phyloP scores from a whole-genome alignment of 2,888 invertebrate species.

The Metacarcinus magister region DNA sequence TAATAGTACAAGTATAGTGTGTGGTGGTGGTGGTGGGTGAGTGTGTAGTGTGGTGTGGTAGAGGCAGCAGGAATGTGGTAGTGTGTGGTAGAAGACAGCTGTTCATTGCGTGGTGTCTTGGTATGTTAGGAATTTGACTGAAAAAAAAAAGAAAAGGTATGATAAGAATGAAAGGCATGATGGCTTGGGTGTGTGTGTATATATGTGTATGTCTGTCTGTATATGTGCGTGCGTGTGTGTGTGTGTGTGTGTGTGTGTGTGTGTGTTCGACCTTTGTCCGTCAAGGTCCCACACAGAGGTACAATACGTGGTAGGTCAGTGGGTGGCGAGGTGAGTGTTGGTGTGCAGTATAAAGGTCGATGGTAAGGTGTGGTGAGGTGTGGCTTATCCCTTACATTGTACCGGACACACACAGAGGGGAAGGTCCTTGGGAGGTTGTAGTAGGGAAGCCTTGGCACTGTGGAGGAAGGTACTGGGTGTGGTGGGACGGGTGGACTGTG shows the following conservation, averaged over 20 bases:
- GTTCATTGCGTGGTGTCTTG: no score
- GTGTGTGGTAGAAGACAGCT: no score
- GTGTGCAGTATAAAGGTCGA: background rate
- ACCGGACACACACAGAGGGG: background rate
- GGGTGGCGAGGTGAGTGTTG: background rate
- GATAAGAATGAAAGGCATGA: no score
- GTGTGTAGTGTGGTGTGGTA: no score
- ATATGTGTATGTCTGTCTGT: background rate
- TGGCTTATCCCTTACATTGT: background rate
- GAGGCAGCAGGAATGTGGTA: no score
- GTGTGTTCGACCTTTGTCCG: slow-evolving; percentile 31
- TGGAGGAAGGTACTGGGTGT: background rate
- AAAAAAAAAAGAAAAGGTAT: no score
- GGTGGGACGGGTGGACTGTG: background rate
- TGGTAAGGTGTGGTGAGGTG: background rate
- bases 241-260: slow-evolving; percentile 53
- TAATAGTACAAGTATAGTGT: no score
- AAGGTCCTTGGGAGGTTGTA: background rate
- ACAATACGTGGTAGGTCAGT: background rate
- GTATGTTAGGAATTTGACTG: no score
- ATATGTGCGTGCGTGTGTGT: background rate
- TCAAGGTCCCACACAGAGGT: background rate
- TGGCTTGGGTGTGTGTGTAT: no score
- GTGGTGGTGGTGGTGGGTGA: no score
- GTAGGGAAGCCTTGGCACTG: background rate